A percentile compares a stretch with the other conserved stretches of the same genome.
Evolutionary conservation across 1,140 invertebrate species (phyloP).

Genomic region (Macrobrachium rosenbergii): DNA sequence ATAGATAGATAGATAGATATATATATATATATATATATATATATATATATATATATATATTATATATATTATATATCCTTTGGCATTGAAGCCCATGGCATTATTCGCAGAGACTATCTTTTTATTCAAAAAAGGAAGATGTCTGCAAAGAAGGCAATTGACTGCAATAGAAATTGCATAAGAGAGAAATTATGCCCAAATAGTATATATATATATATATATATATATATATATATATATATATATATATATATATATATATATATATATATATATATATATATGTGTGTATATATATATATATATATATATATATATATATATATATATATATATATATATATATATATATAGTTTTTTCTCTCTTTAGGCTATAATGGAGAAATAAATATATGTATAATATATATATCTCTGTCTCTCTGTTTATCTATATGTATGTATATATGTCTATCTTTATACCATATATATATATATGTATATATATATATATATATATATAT

Average conservation of each 20-base stretch:
- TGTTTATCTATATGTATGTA: constrained; percentile 10
- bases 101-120: too few species aligned
- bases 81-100: too few species aligned
- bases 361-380: too few species aligned
- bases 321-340: constrained; percentile 22
- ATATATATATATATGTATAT: constrained; percentile 6
- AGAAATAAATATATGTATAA: not conserved
- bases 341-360: not conserved
- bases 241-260: not conserved
- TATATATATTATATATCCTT: too few species aligned
- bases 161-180: too few species aligned
- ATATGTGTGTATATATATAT: constrained; percentile 10
- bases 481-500: constrained; percentile 18
- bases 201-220: not conserved
- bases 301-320: constrained; percentile 20
- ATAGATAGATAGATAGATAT: not conserved
- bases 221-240: not conserved
- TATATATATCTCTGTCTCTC: not conserved
- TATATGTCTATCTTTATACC: not conserved
- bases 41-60: constrained; percentile 22
- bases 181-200: too few species aligned
- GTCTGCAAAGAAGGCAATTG: too few species aligned
- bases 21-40: constrained; percentile 6
- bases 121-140: too few species aligned
- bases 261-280: not conserved